Base-by-base conservation (phyloP, 2,113 vertebrate genomes). In the Channa argus region DNA sequence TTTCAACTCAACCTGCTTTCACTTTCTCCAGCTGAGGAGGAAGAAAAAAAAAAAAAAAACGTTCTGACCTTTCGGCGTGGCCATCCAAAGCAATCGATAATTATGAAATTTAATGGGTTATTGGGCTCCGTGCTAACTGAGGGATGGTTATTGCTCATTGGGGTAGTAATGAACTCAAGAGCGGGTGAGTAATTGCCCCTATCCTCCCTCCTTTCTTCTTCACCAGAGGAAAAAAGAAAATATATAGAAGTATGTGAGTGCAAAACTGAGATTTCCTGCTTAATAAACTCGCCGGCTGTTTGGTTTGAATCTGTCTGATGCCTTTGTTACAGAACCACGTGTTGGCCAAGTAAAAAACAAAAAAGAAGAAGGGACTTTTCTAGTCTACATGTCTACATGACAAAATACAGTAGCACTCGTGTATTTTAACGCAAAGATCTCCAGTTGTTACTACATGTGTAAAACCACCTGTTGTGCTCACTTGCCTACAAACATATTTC, bases 71-170 rank as follows among this genome's bases (percentile, higher is more conserved):
- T 90, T 89, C 37, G 13, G 7, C 15, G 55, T 49, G 55, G 80
- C 78, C 68, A 63, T 77, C 74, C 81, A 70, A 59, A 51, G 14
- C 61, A 47, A 90, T 89, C 82, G 60, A 91, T 91, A 81, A 89
- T 91, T 88, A 86, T 76, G 63, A 82, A 83, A 89, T 88, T 50
- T 88, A 91, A 85, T 60, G 85, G 85, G 78, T 90, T 89, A 90
- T 82, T 80, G 74, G 52, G 1, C 75, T 39, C 52, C 6, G 51
- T 61, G 71, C 60, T 75, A 79, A 82, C 71, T 84, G 86, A 89
- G 62, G 58, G 68, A 84, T 77, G 80, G 85, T 90, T 93, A 89
- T 86, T 86, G 80, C 85, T 83, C 83, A 75, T 72, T 39, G 70
- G 59, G 80, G 80, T 44, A 51, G 83, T 87, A 79, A 88, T 88